Evolutionary conservation across 2,888 invertebrate genomes (phyloP), one percentile per base, ranked within the genome.

Genomic region (Pseudococcus jackbeardsleyi): DNA sequence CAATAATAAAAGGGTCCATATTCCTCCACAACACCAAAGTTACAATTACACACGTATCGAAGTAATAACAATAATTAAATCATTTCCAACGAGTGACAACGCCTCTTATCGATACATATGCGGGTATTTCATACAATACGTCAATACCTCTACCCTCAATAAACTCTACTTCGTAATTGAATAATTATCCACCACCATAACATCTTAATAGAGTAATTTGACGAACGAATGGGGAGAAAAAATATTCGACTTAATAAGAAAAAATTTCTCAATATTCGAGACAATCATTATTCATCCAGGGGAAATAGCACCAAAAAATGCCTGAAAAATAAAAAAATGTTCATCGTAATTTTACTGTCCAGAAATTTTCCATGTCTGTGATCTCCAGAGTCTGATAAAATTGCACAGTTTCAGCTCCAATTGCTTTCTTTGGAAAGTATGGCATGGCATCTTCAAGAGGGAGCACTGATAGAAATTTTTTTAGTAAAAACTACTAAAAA

Each of bases 1-100:
- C 48, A 15, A 15, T 15, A 15, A 50, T 12, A 15, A 15, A 50
- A 50, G 48, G 42, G 42, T 42, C 42, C 42, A 42, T 42, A 2
- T 42, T 42, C 42, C 42, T 42, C 9, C 42, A 42, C 42, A 42
- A 9, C 42, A 9, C 42, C 42, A 15, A 11, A 50, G 4, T 12
- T 15, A 50, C 48, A 50, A 0, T 12, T 15, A 50, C 48, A 11
- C 15, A 50, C 48, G 11, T 15, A 15, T 50, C 15, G 11, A 50
- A 50, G 48, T 50, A 50, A 26, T 68, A 64, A 17, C 22, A 64
- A 19, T 64, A 64, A 68, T 64, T 68, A 68, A 26, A 68, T 68
- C 68, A 68, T 68, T 68, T 68, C 68, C 22, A 68, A 68, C 26
- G 26, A 1, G 26, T n/a, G n/a, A n/a, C 26, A 33, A 33, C 22